Conservation (phyloP, 2,888 invertebrate species). For the Lasius fuliginosus region DNA sequence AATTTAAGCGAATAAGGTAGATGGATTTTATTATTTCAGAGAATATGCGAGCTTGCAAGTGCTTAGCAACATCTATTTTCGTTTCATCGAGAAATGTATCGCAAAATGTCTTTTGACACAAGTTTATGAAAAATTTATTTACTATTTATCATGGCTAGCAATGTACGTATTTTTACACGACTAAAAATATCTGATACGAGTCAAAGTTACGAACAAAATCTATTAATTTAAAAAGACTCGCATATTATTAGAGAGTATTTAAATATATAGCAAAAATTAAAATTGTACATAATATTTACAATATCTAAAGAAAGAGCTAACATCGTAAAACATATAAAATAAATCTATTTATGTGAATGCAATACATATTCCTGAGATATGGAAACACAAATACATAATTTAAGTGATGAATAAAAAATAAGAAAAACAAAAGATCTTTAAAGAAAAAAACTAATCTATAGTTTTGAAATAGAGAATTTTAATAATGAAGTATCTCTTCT, state of each 20-base stretch:
- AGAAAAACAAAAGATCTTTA: not conserved
- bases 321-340: not conserved
- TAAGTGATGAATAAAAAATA: not conserved
- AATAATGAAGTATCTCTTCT: not conserved
- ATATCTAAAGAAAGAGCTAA: not conserved
- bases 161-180: conserved; percentile 2
- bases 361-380: not conserved
- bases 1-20: conserved; percentile 18
- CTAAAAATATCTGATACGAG: conserved; percentile 1
- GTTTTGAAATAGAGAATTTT: not conserved
- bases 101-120: conserved; percentile 18
- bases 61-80: not conserved
- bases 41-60: not conserved
- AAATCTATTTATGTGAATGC: not conserved
- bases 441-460: not conserved
- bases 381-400: not conserved
- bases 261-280: not conserved
- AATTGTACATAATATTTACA: not conserved
- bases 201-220: not conserved
- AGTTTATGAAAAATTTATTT: conserved; percentile 34
- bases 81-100: conserved; percentile 13
- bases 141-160: conserved; percentile 5
- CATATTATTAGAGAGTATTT: not conserved
- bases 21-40: not conserved
- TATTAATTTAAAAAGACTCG: not conserved